Conservation (phyloP, 1,140 invertebrate species). For the Aricia agestis region DNA sequence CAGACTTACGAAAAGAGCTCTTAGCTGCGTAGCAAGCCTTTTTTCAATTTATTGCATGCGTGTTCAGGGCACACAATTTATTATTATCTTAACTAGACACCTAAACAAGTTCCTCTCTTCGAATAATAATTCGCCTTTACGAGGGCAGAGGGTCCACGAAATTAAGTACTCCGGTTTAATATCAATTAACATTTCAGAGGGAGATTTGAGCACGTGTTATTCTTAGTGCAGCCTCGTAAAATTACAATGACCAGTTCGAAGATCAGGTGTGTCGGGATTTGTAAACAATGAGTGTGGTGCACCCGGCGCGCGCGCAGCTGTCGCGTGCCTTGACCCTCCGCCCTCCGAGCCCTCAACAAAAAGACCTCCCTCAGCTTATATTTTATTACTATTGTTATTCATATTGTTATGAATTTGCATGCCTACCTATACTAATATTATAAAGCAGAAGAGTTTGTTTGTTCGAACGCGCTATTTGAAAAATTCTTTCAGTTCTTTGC, state of each 20-base stretch:
- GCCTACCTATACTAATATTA: neutral
- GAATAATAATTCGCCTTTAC: neutral
- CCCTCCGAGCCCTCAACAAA: slow-evolving; percentile 54
- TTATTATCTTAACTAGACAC: too few relatives aligned
- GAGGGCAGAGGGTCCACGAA: neutral
- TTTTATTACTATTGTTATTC: slow-evolving; percentile 38
- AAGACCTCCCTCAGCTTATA: slow-evolving; percentile 49
- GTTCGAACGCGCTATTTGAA: too few relatives aligned
- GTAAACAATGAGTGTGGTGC: slow-evolving; percentile 61
- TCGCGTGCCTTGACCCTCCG: slow-evolving; percentile 49
- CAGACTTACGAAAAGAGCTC: too few relatives aligned
- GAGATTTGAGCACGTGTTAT: slow-evolving; percentile 31
- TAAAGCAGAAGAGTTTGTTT: too few relatives aligned
- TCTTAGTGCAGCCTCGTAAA: slow-evolving; percentile 6
- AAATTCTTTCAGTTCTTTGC: too few relatives aligned
- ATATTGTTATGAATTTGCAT: slow-evolving; percentile 1
- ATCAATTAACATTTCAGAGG: neutral
- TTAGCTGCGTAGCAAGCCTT: too few relatives aligned
- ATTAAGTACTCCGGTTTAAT: neutral
- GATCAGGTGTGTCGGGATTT: slow-evolving; percentile 70
- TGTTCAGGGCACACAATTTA: too few relatives aligned
- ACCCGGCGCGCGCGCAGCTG: slow-evolving; percentile 69
- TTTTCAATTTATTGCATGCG: too few relatives aligned
- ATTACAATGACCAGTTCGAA: slow-evolving; percentile 60
- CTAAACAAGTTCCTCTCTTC: neutral